A percentile compares a stretch with the other conserved stretches of the same genome.
phyloP scores from a whole-genome alignment of 2,113 vertebrate genomes.

The Rhinoptilus africanus region DNA sequence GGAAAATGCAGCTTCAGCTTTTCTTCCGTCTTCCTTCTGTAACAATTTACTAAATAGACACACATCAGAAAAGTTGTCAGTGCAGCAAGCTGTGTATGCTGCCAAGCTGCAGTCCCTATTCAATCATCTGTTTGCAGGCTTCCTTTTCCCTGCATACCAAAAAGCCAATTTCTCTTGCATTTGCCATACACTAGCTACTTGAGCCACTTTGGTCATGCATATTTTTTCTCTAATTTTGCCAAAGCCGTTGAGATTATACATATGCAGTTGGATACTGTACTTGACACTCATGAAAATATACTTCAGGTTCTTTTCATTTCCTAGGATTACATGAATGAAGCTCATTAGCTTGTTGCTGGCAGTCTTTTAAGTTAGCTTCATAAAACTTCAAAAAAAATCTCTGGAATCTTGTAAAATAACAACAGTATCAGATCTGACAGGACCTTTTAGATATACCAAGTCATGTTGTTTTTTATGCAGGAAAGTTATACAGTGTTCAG shows the following conservation, averaged over 20 bases:
- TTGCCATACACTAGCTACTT: background rate
- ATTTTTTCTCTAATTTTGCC: slow-evolving; percentile 9
- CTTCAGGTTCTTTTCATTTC: background rate
- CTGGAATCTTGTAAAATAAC: slow-evolving; percentile 27
- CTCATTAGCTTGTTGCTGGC: slow-evolving; percentile 19
- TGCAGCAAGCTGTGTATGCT: background rate
- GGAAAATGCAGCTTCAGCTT: background rate
- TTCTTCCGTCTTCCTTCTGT: background rate
- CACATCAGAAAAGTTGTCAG: background rate
- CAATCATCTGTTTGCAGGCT: background rate
- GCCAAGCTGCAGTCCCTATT: background rate
- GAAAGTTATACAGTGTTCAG: background rate
- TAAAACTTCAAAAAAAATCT: slow-evolving; percentile 14
- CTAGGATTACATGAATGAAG: slow-evolving; percentile 10
- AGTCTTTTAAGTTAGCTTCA: slow-evolving; percentile 13
- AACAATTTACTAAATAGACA: slow-evolving; percentile 9
- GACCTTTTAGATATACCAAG: slow-evolving; percentile 17
- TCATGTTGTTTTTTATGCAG: background rate
- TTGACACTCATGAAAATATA: background rate
- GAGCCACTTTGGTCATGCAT: background rate
- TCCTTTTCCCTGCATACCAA: background rate
- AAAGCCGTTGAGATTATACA: background rate
- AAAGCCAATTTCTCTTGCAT: background rate
- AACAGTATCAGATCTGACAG: slow-evolving; percentile 32
- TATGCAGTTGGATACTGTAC: background rate